Evolutionary conservation across 2,113 vertebrate species (phyloP), one percentile per base, ranked within the genome.

Genomic region (Diglossa brunneiventris): DNA sequence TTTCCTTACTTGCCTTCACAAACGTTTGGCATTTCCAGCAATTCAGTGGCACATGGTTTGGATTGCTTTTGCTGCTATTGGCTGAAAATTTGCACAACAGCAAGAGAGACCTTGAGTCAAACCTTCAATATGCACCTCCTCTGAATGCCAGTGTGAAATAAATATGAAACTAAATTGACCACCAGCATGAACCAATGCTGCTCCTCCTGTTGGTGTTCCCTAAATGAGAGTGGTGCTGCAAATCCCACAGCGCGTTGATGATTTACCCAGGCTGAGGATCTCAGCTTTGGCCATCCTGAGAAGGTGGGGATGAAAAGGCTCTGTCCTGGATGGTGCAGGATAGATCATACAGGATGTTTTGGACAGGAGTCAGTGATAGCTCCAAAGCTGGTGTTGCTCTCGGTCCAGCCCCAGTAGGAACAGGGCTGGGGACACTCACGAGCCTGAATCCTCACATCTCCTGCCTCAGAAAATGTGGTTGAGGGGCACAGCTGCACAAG

Each of bases 1-100:
- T 94, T 95, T 96, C 96, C 94, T 92, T 91, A 76, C 83, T 95
- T 87, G 69, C 24, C 70, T 87, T 95, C 69, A 76, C 87, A 97
- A 94, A 96, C 44, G 94, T 72, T 91, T 95, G 89, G 53, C 66
- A 46, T 84, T 94, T 91, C 77, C 81, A 96, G 81, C 37, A 94
- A 89, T 94, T 89, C 33, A 89, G 35, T 85, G 12, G 22, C 89
- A 64, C 0, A 0, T 68, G 62, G 10, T 85, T 76, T 84, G n/a
- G 42, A 49, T 69, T 76, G 81, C 41, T 87, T 94, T 89, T 89
- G 21, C 82, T 92, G 56, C 31, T 92, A 3, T 61, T 27, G 61
- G 27, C 76, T 69, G 84, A 89, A 84, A 94, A 89, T 81, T 37
- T 91, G 37, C 23, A 46, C 44, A 80, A 50, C 30, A 87, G 33